Evolutionary conservation across 2,888 invertebrate species (phyloP).

Genomic region (Mylabris sibirica): DNA sequence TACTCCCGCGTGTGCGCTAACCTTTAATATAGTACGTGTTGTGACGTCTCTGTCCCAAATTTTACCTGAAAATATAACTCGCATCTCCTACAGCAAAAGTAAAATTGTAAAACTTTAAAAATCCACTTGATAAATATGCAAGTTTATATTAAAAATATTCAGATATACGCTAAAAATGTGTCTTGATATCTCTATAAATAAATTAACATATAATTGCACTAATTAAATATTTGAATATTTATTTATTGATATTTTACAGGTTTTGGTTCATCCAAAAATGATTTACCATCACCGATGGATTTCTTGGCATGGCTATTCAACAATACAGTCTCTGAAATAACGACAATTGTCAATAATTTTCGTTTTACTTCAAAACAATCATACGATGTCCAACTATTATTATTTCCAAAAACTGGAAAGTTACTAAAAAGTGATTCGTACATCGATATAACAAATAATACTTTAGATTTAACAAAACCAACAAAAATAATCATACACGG

Average conservation of each 20-base stretch:
- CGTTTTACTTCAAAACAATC: conserved; percentile 31
- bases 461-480: conserved; percentile 32
- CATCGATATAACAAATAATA: conserved; percentile 14
- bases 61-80: too few relatives aligned
- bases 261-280: neutral
- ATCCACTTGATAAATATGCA: too few relatives aligned
- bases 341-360: conserved; percentile 32
- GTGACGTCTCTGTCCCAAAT: too few relatives aligned
- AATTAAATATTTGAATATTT: too few relatives aligned
- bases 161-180: too few relatives aligned
- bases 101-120: too few relatives aligned
- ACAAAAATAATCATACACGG: conserved; percentile 44
- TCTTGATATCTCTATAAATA: too few relatives aligned
- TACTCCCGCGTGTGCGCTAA: too few relatives aligned
- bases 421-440: conserved; percentile 10
- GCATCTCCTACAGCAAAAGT: too few relatives aligned
- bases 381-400: conserved; percentile 30
- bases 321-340: conserved; percentile 29
- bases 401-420: conserved; percentile 26
- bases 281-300: conserved; percentile 25
- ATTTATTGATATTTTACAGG: neutral
- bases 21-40: too few relatives aligned
- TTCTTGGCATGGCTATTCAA: conserved; percentile 36
- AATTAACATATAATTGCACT: too few relatives aligned
- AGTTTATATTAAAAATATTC: too few relatives aligned